These are phyloP conservation scores for Shinisaurus crocodilurus DNA, from an alignment of 2,113 vertebrate genomes.

Conservation along the genomic window DNA sequence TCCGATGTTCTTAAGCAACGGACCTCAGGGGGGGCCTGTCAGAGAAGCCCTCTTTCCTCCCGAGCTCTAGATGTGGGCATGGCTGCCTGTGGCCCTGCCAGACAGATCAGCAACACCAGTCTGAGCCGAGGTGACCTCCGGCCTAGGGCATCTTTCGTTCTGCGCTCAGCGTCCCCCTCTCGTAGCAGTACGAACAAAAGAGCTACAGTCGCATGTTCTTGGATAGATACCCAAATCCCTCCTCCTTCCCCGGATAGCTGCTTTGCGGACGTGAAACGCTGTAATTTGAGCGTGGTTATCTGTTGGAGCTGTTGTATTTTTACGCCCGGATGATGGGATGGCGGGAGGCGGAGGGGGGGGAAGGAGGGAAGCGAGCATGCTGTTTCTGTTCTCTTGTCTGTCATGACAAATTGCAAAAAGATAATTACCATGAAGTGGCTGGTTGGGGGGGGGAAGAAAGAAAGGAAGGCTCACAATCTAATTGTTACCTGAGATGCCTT, in stretches of 20 bases:
- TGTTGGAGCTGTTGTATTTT: neutral
- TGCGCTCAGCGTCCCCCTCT: neutral
- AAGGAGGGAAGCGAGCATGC: neutral
- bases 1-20: no score
- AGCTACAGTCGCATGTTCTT: neutral
- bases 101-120: constrained; percentile 44
- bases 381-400: constrained; percentile 7
- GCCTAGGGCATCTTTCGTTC: constrained; percentile 38
- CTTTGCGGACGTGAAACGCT: neutral
- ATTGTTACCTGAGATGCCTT: constrained; percentile 3
- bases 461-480: neutral
- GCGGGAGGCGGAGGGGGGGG: neutral
- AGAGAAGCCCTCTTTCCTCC: no score
- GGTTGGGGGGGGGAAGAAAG: neutral
- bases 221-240: neutral
- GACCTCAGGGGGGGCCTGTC: no score
- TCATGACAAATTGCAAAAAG: neutral
- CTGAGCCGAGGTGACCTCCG: constrained; percentile 51
- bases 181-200: neutral
- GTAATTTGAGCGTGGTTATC: neutral
- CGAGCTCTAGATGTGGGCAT: no score
- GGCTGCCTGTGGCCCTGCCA: neutral
- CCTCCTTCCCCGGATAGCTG: neutral
- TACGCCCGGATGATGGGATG: neutral
- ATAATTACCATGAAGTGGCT: neutral